Conservation (phyloP, 2,888 invertebrate species). For the Hybos culiciformis region DNA sequence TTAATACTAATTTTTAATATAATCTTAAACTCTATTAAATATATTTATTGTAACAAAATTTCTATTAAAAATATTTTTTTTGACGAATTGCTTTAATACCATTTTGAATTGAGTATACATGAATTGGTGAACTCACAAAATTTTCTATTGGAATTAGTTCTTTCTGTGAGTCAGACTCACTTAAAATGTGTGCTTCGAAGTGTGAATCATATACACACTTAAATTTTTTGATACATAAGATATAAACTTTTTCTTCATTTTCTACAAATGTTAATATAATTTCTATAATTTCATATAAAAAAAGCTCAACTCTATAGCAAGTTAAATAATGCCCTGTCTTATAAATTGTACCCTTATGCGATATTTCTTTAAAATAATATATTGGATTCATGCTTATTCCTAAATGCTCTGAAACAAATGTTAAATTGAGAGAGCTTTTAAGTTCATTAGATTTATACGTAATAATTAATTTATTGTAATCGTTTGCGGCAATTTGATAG, state of each 20-base stretch:
- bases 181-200: not conserved
- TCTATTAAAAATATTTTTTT: not conserved
- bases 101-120: not conserved
- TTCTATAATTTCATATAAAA: not conserved
- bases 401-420: too few relatives aligned
- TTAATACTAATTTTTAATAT: too few relatives aligned
- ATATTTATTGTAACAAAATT: not conserved
- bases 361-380: not conserved
- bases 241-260: not conserved
- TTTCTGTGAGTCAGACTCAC: not conserved
- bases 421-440: too few relatives aligned
- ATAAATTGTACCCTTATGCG: not conserved
- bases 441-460: too few relatives aligned
- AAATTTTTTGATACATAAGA: not conserved
- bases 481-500: not conserved
- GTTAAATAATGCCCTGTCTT: not conserved
- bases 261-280: not conserved
- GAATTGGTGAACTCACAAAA: not conserved
- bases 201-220: not conserved
- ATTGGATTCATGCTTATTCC: too few relatives aligned
- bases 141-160: not conserved
- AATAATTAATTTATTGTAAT: not conserved
- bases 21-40: not conserved
- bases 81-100: not conserved
- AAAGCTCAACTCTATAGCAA: not conserved